phyloP scores from a whole-genome alignment of 2,888 invertebrate genomes.

The Ypsolopha scabrella region DNA sequence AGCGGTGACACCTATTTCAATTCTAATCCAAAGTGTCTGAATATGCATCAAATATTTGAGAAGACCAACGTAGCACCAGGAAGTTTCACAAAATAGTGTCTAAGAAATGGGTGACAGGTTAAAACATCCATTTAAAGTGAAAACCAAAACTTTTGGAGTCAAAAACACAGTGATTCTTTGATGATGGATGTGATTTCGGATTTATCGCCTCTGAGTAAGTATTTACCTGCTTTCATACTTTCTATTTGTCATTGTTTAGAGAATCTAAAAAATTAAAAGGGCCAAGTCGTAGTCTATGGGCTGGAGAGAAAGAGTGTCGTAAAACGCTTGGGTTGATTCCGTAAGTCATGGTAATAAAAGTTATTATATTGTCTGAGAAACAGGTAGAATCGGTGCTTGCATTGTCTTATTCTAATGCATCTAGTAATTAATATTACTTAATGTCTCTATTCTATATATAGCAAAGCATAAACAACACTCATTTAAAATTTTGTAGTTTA shows the following conservation, averaged over 20 bases:
- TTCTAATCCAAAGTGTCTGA: constrained; percentile 10
- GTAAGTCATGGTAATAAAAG: no score
- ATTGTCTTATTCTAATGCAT: no score
- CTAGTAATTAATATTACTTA: no score
- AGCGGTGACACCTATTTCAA: constrained; percentile 26
- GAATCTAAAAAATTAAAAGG: not conserved
- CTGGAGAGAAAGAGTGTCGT: not conserved
- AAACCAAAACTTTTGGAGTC: constrained; percentile 35
- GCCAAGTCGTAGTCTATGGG: not conserved
- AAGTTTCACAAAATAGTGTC: constrained; percentile 23
- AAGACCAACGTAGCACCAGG: constrained; percentile 6
- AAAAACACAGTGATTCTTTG: constrained; percentile 20
- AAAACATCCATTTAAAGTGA: constrained; percentile 57
- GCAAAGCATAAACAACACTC: no score
- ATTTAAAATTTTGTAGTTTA: no score
- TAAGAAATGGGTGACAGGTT: constrained; percentile 62
- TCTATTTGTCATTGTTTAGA: not conserved
- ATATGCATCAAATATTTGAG: constrained; percentile 11
- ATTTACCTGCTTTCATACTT: constrained; percentile 6
- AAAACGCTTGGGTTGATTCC: no score
- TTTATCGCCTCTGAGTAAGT: constrained; percentile 55
- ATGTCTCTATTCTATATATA: no score
- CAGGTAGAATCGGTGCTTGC: no score
- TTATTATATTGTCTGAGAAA: no score
- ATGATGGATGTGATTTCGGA: constrained; percentile 59